Conservation (phyloP, 2,113 vertebrate genomes). For the Dunckerocampus dactyliophorus region DNA sequence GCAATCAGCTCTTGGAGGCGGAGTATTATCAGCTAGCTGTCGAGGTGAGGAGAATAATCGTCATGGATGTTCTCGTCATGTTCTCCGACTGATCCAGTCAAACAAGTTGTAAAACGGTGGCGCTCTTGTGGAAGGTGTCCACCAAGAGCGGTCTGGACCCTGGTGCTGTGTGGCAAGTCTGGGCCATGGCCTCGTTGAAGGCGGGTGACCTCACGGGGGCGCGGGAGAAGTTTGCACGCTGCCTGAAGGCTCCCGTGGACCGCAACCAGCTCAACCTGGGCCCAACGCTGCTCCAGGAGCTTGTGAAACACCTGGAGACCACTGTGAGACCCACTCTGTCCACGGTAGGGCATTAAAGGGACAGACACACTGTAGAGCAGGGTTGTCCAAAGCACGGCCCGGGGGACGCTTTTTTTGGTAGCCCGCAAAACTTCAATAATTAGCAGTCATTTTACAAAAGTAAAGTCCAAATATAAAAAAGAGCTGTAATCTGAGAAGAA, state of each 20-base stretch:
- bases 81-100: background rate
- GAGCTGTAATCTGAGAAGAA: too few species aligned
- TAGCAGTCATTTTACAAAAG: too few species aligned
- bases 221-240: constrained; percentile 88
- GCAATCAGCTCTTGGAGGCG: constrained; percentile 90
- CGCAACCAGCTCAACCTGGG: constrained; percentile 85
- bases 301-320: constrained; percentile 87
- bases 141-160: constrained; percentile 94
- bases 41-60: constrained; percentile 76
- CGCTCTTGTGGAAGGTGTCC: constrained; percentile 78
- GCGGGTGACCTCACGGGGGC: constrained; percentile 82
- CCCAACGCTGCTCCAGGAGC: constrained; percentile 83
- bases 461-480: too few species aligned
- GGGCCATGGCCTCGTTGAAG: constrained; percentile 94
- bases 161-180: constrained; percentile 90
- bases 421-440: too few species aligned
- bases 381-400: too few species aligned
- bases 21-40: constrained; percentile 93
- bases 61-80: background rate
- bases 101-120: background rate
- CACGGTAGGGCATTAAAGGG: constrained; percentile 61
- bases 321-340: constrained; percentile 71
- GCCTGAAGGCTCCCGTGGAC: constrained; percentile 87
- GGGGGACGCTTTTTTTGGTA: too few species aligned
- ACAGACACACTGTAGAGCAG: too few species aligned